Base-by-base conservation (phyloP, 2,113 vertebrate species). In the Ovibos moschatus region DNA sequence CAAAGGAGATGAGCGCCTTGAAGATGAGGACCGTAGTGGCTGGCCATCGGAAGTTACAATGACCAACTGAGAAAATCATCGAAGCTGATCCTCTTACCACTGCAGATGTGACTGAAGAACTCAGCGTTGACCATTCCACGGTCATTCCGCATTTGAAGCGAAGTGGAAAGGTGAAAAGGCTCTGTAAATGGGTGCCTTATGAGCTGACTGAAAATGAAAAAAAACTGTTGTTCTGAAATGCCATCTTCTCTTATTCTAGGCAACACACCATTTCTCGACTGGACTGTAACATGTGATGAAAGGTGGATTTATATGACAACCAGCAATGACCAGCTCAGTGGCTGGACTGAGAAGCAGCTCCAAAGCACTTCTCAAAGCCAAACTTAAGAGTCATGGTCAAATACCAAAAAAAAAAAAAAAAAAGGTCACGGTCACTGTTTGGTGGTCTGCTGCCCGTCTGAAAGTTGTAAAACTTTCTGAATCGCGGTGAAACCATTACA, bases 61-160 rank as follows among this genome's bases (percentile, higher is more conserved):
- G 71, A 7, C 40, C 40, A 14, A 15, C 6, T 14, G 15, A 43
- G 36, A 40, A 5, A 3, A 4, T 76, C 40, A 76, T 13, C 3
- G 12, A 43, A 43, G 40, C 71, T 76, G 71, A 27, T 2, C 40
- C 12, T 27, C 71, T 43, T 7, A 43, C 6, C 40, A 43, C 71
- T 43, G 21, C 19, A 27, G 40, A 14, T 43, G 40, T 7, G 5
- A 40, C 23, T 33, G 3, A 74, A 76, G 36, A 76, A 27, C 71
- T 43, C 71, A 43, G 40, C 3, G 3, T 0, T 40, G 71, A 27
- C 12, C 40, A 25, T 14, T 27, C 23, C 40, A 43, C 0, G 6
- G 71, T 27, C 71, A 43, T 27, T 76, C 40, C 1, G 1, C 40
- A 14, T 43, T 14, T 14, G 40, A 76, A 43, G 21, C 23, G 2